A percentile compares a stretch with the other conserved stretches of the same genome.
phyloP scores from a whole-genome alignment of 1,140 invertebrate species.

The Drosophila pandora region DNA sequence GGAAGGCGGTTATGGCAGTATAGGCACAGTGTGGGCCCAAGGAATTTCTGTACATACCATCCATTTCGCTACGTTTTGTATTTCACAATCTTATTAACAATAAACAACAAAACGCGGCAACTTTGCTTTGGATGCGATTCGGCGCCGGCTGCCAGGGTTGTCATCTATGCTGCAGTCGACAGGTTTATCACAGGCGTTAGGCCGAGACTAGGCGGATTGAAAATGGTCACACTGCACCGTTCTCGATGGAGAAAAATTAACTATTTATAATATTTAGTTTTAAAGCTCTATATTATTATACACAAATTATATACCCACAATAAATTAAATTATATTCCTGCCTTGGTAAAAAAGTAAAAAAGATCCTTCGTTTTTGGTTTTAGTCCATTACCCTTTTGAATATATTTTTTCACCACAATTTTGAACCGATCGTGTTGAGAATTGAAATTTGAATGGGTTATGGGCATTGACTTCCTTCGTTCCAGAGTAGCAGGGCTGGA shows the following conservation, averaged over 20 bases:
- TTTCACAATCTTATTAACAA: neutral
- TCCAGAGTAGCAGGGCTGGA: too few relatives aligned
- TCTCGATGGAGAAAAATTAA: neutral
- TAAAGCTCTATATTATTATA: too few relatives aligned
- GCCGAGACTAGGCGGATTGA: neutral
- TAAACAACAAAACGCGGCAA: constrained; percentile 54
- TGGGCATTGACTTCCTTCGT: too few relatives aligned
- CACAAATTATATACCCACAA: too few relatives aligned
- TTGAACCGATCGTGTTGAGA: too few relatives aligned
- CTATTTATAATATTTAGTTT: too few relatives aligned
- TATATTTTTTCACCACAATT: too few relatives aligned
- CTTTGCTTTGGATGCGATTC: neutral
- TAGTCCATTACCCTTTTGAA: too few relatives aligned
- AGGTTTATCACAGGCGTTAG: neutral
- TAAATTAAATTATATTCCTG: too few relatives aligned
- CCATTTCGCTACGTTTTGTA: constrained; percentile 42
- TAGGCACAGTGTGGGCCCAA: neutral
- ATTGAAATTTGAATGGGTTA: too few relatives aligned
- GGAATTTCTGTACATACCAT: constrained; percentile 20
- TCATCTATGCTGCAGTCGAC: neutral
- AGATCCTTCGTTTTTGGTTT: too few relatives aligned
- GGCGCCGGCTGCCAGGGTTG: constrained; percentile 6
- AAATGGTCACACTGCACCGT: neutral
- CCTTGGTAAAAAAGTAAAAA: too few relatives aligned
- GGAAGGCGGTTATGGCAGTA: neutral